These are phyloP conservation scores for Drosophila quinaria DNA, from an alignment of 2,888 invertebrate species.

Conservation along the genomic window DNA sequence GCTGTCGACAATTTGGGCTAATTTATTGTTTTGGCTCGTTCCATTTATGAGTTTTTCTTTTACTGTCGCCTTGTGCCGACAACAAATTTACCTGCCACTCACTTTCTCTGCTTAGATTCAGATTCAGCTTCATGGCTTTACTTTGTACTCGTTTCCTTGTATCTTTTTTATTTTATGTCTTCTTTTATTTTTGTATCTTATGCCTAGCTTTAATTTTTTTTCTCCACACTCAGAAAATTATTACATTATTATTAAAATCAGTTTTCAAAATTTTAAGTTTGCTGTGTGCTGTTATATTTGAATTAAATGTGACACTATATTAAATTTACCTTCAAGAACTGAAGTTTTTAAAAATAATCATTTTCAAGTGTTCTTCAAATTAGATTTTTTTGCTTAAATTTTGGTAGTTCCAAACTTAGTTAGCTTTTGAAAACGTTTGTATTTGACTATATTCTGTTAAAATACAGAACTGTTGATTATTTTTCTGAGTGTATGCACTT, in stretches of 20 bases:
- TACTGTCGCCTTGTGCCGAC: constrained; percentile 18
- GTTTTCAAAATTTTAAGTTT: too few relatives aligned
- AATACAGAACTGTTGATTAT: too few relatives aligned
- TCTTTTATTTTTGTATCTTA: constrained; percentile 2
- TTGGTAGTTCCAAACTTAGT: too few relatives aligned
- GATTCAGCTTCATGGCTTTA: constrained; percentile 3
- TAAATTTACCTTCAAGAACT: too few relatives aligned
- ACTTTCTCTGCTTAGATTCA: neutral
- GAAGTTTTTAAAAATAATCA: too few relatives aligned
- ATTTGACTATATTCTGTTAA: too few relatives aligned
- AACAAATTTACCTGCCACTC: constrained; percentile 22
- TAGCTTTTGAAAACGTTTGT: too few relatives aligned
- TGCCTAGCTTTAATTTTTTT: constrained; percentile 41
- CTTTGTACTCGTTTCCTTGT: constrained; percentile 1
- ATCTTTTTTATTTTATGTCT: neutral
- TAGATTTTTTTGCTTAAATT: too few relatives aligned
- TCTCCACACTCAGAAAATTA: constrained; percentile 15
- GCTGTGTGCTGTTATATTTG: too few relatives aligned
- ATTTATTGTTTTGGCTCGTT: constrained; percentile 44
- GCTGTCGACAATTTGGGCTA: constrained; percentile 35
- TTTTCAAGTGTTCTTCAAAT: too few relatives aligned
- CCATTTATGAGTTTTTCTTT: constrained; percentile 36
- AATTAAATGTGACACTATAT: too few relatives aligned
- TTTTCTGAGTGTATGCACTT: constrained; percentile 11
- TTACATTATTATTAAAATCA: too few relatives aligned